Evolutionary conservation across 2,888 invertebrate genomes (phyloP).

Genomic region (Microctonus aethiopoides): DNA sequence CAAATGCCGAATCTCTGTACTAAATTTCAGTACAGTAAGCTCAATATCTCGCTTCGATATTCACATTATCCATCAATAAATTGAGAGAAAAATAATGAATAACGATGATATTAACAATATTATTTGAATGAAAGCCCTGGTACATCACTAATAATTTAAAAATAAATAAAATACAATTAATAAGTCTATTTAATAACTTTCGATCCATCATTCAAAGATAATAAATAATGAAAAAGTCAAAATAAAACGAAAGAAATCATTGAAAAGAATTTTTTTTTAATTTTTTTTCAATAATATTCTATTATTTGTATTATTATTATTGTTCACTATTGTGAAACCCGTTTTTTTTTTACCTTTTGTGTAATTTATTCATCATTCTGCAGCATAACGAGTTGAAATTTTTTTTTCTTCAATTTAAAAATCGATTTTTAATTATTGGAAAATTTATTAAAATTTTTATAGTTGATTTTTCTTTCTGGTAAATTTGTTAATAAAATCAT

Average conservation of each 20-base stretch:
- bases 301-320: too few relatives aligned
- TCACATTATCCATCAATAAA: not conserved
- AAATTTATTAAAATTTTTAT: too few relatives aligned
- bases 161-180: not conserved
- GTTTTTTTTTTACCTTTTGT: too few relatives aligned
- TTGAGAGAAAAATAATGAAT: not conserved
- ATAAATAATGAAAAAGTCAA: not conserved
- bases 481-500: too few relatives aligned
- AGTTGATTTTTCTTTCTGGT: too few relatives aligned
- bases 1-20: conserved; percentile 88
- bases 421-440: too few relatives aligned
- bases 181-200: not conserved
- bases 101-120: not conserved
- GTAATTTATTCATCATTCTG: too few relatives aligned
- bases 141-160: not conserved
- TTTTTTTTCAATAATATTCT: too few relatives aligned
- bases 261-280: too few relatives aligned
- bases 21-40: conserved; percentile 64
- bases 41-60: not conserved
- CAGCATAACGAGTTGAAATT: too few relatives aligned
- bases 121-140: not conserved
- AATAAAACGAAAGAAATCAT: not conserved
- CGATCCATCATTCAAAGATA: not conserved
- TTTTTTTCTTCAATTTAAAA: too few relatives aligned
- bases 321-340: too few relatives aligned